Base-by-base conservation (phyloP, 2,113 vertebrate genomes). In the Toxotes chatareus region DNA sequence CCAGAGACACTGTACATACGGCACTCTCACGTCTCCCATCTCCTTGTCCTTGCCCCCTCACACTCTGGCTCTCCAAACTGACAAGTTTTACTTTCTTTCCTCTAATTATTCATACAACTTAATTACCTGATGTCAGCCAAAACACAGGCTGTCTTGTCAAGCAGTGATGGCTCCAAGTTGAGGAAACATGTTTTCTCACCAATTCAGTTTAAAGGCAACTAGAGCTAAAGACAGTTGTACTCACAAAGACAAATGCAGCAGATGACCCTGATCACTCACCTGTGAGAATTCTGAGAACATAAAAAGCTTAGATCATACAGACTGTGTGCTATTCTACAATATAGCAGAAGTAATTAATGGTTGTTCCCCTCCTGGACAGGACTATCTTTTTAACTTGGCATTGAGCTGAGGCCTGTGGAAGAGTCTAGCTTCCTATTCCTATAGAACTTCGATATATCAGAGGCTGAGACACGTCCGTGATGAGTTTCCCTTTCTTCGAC, bases 301-400 rank as follows among this genome's bases (percentile, higher is more conserved):
- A 47, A 64, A 44, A 63, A 64, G 36, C 23, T 67, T 69, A 16
- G 51, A 70, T 66, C 38, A 32, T 32, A 11, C 38, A 5, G 64
- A 23, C 65, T 68, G 49, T 61, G 31, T 40, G 36, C 16, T 67
- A 6, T 49, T 73, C 86, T 78, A 72, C 53, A 34, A 13, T 66
- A 59, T 16, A 49, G 46, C 21, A 56, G 55, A 63, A 79, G 49
- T 42, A 76, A 71, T 61, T 70, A 47, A 59, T 65, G 23, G 16
- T 36, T 21, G 5, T 17, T 76, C 23, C n/a, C 10, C 71, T 11
- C 23, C 17, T 51, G 36, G 32, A 68, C 6, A 59, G 9, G n/a
- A 57, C 34, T 19, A 62, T 75, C 49, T 87, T 83, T 90, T 92
- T 84, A 61, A 72, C 32, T 84, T 92, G 89, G 86, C 82, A 60